Percentiles rank a stretch among this genome's conserved stretches.
phyloP scores from a whole-genome alignment of 2,113 vertebrate species.

The Spea bombifrons region DNA sequence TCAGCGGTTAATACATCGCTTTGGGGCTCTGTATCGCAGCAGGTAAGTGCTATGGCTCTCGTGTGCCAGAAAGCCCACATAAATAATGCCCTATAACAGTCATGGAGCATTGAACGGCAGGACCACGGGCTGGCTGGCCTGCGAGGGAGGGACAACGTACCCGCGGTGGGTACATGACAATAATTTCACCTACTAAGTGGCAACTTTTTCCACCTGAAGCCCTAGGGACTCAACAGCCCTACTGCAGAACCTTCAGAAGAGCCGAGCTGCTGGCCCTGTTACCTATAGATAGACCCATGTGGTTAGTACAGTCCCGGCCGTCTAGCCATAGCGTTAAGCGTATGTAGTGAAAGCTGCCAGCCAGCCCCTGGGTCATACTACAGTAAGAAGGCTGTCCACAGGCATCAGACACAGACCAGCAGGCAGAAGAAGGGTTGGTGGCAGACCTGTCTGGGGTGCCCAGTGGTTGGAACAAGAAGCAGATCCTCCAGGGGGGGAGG shows the following conservation, averaged over 20 bases:
- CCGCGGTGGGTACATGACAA: neutral
- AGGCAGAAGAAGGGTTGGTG: slow-evolving; percentile 38
- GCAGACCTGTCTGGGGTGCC: slow-evolving; percentile 44
- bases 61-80: too few relatives aligned
- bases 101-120: neutral
- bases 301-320: too few relatives aligned
- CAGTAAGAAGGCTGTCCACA: neutral
- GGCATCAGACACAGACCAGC: slow-evolving; percentile 41
- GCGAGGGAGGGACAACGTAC: neutral
- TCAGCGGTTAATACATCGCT: too few relatives aligned
- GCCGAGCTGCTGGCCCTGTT: too few relatives aligned
- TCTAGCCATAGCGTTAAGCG: too few relatives aligned
- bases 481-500: slow-evolving; percentile 31
- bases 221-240: too few relatives aligned
- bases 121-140: slow-evolving; percentile 7
- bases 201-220: too few relatives aligned
- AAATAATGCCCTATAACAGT: neutral
- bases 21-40: too few relatives aligned
- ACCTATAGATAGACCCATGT: too few relatives aligned
- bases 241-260: too few relatives aligned
- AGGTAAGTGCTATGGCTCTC: too few relatives aligned
- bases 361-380: slow-evolving; percentile 8
- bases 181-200: too few relatives aligned
- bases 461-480: slow-evolving; percentile 34
- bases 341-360: neutral